Conservation (phyloP, 2,888 invertebrate genomes). For the Coleophora flavipennella region DNA sequence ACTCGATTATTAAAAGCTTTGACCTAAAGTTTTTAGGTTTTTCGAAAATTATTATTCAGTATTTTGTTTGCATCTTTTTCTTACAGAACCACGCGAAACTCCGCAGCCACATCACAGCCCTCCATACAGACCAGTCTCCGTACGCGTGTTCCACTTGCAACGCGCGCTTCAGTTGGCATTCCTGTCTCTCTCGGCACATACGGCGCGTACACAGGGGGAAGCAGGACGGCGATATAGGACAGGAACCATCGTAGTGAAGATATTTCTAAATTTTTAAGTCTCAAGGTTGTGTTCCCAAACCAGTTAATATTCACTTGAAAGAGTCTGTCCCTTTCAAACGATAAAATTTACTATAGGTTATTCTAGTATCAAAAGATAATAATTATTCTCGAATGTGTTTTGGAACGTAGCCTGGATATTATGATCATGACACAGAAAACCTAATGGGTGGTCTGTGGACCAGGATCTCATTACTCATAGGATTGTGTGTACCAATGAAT, state of each 20-base stretch:
- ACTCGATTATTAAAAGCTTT: not conserved
- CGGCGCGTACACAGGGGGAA: conserved; percentile 28
- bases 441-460: too few relatives aligned
- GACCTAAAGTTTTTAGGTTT: not conserved
- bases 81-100: conserved; percentile 48
- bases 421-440: too few relatives aligned
- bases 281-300: too few relatives aligned
- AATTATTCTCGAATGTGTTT: too few relatives aligned
- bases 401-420: too few relatives aligned
- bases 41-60: not conserved
- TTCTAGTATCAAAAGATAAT: too few relatives aligned
- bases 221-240: not conserved
- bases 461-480: too few relatives aligned
- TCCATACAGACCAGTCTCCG: conserved; percentile 38
- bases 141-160: conserved; percentile 37
- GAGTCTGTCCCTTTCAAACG: too few relatives aligned
- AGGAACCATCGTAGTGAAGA: not conserved
- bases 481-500: too few relatives aligned
- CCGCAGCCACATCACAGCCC: conserved; percentile 39
- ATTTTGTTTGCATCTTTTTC: not conserved
- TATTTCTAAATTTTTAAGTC: too few relatives aligned
- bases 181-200: conserved; percentile 48
- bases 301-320: too few relatives aligned
- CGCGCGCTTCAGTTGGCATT: conserved; percentile 53
- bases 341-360: too few relatives aligned